A percentile compares a stretch with the other conserved stretches of the same genome.
These are phyloP conservation scores for Lobophora halterata DNA, from an alignment of 2,888 invertebrate species.

Conservation along the genomic window DNA sequence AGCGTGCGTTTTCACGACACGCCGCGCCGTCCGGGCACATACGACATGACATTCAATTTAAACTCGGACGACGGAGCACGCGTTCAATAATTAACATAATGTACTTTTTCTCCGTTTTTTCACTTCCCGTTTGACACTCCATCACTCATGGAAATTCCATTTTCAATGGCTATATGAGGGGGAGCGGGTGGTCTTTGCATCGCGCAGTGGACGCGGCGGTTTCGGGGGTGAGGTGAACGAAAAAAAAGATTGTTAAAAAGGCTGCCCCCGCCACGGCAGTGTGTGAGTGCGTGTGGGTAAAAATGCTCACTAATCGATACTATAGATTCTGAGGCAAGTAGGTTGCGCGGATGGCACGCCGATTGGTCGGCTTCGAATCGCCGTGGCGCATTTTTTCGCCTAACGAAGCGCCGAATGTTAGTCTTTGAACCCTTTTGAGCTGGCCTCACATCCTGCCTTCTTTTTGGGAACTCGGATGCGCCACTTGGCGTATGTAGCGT, in stretches of 20 bases:
- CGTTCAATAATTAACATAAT: slow-evolving; percentile 80
- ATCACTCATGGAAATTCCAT: slow-evolving; percentile 82
- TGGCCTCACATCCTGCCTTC: slow-evolving; percentile 48
- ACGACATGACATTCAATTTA: slow-evolving; percentile 78
- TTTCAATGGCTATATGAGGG: slow-evolving; percentile 77
- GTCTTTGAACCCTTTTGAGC: slow-evolving; percentile 68
- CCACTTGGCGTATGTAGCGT: slow-evolving; percentile 59
- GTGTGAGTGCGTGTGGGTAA: slow-evolving; percentile 78
- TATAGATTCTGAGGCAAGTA: slow-evolving; percentile 79
- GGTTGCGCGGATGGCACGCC: slow-evolving; percentile 65
- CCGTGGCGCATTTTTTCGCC: slow-evolving; percentile 50
- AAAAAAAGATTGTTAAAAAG: slow-evolving; percentile 81
- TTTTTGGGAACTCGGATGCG: slow-evolving; percentile 52
- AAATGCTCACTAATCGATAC: slow-evolving; percentile 80
- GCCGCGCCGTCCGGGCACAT: slow-evolving; percentile 39
- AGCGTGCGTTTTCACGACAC: slow-evolving; percentile 49
- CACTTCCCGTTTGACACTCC: slow-evolving; percentile 80
- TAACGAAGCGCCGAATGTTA: slow-evolving; percentile 73
- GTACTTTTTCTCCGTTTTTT: slow-evolving; percentile 78
- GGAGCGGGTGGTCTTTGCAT: slow-evolving; percentile 77
- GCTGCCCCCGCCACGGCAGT: slow-evolving; percentile 71
- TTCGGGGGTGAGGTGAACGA: slow-evolving; percentile 73
- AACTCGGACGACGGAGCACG: slow-evolving; percentile 68
- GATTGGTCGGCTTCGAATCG: slow-evolving; percentile 59
- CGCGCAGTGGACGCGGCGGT: slow-evolving; percentile 77